Evolutionary conservation across 2,113 vertebrate genomes (phyloP).

Genomic region (Grallaria varia): DNA sequence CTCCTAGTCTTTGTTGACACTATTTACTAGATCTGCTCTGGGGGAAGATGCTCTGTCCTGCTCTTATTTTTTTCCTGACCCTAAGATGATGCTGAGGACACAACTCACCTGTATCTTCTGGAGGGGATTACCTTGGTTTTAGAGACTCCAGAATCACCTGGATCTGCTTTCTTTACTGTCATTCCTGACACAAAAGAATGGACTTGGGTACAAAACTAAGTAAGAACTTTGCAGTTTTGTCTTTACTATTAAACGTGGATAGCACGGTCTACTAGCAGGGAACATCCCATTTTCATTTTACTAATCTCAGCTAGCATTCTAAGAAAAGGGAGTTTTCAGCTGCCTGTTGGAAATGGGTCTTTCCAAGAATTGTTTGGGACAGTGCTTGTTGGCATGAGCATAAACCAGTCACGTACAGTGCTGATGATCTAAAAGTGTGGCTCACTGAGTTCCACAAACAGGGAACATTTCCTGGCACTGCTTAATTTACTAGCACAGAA

Average conservation of each 20-base stretch:
- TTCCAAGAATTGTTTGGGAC: slow-evolving; percentile 17
- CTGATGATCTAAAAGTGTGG: not conserved
- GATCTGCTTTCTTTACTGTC: not conserved
- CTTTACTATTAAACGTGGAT: not conserved
- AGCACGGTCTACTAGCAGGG: not conserved
- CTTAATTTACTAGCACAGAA: not conserved
- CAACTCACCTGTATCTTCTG: accelerated
- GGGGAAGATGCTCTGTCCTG: not conserved
- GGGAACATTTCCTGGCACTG: not conserved
- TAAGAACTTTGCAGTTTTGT: not conserved
- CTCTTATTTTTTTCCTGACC: not conserved
- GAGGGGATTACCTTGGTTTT: not conserved
- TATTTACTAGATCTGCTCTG: not conserved
- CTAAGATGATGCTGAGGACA: not conserved
- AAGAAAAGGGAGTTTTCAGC: not conserved
- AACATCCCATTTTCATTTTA: not conserved
- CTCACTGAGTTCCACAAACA: not conserved
- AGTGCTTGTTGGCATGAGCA: not conserved
- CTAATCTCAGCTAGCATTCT: not conserved
- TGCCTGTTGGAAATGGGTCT: not conserved
- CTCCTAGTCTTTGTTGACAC: not conserved
- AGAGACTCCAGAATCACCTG: not conserved
- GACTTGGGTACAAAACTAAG: not conserved
- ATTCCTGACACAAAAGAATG: not conserved
- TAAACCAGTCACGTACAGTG: not conserved